Percentiles rank a stretch among this genome's conserved stretches.
phyloP scores from a whole-genome alignment of 2,113 vertebrate genomes.

The Leptodactylus fuscus region DNA sequence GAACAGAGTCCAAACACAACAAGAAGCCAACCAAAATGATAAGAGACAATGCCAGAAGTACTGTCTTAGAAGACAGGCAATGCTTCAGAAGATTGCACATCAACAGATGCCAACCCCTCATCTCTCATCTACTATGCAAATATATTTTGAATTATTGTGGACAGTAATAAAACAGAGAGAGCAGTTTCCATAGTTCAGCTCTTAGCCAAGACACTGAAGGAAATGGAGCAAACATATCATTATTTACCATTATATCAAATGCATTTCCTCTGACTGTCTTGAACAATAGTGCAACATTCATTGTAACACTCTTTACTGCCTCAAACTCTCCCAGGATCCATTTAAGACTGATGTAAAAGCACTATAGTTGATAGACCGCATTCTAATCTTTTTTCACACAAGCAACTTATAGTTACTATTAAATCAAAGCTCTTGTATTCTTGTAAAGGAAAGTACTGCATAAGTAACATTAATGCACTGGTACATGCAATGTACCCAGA shows the following conservation, averaged over 20 bases:
- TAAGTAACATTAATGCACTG: too few relatives aligned
- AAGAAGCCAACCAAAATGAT: slow-evolving; percentile 73
- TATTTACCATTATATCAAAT: slow-evolving; percentile 3
- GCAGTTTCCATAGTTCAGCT: background rate
- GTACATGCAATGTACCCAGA: too few relatives aligned
- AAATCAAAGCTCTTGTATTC: too few relatives aligned
- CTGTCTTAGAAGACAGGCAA: slow-evolving; percentile 60
- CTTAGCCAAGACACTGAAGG: background rate
- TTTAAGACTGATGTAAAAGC: too few relatives aligned
- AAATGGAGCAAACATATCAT: background rate
- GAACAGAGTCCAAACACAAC: slow-evolving; percentile 77
- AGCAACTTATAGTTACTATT: too few relatives aligned
- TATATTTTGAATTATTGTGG: slow-evolving; percentile 21
- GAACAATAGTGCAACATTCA: background rate
- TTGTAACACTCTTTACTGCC: background rate
- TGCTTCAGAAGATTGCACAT: slow-evolving; percentile 8
- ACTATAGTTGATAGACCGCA: too few relatives aligned
- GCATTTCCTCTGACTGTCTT: background rate
- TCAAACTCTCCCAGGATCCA: background rate
- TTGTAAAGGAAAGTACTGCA: too few relatives aligned
- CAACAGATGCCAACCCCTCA: slow-evolving; percentile 8
- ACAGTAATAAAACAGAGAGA: background rate
- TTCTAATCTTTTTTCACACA: too few relatives aligned
- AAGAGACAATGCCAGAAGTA: slow-evolving; percentile 68
- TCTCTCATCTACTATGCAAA: slow-evolving; percentile 24